Base-by-base conservation (phyloP, 64 coral and sea anemone species). In the Pachyseris speciosa region DNA sequence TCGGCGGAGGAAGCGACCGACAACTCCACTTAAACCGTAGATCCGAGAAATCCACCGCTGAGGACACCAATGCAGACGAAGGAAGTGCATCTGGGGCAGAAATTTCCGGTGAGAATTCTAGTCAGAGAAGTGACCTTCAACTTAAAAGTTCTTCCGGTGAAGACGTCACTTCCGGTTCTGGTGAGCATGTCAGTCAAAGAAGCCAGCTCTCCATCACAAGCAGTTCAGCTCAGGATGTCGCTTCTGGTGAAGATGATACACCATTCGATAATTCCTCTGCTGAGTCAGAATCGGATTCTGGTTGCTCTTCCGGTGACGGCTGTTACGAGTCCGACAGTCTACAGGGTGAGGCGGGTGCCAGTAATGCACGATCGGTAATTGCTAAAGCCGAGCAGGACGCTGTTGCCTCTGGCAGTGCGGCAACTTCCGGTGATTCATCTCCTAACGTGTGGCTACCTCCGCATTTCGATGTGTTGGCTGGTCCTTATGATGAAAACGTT, bases 361-460 rank as follows among this genome's bases (percentile, higher is more conserved):
- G 53, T 50, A 83, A 13, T 58, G 87, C 83, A 13, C 83, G 91
- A 30, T 87, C 91, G 15, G 72, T 75, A 15, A 67, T 60, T 44
- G 37, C 65, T 7, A 72, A 51, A 19, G 27, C 59, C 17, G 29
- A 41, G 37, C 34, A 44, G 19, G 19, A 64, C 17, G 72, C 20
- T 7, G 16, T 44, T 5, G 44, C 61, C 26, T 87, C 91, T 42
- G 91, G 72, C 10, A 76, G 41, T 66, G 45, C 65, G 44, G 59
- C 27, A 49, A 41, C 33, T 13, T 80, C 77, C 37, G 77, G 77
- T 60, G 77, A 80, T 80, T 36, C 53, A 13, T 13, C 72, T 0
- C 7, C 41, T 19, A 25, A 50, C 2, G 72, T 50, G 39, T 80
- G 51, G 77, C 1, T 22, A 39, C 53, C 25, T 58, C 51, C 77